Evolutionary conservation across 2,888 invertebrate species (phyloP), one percentile per base, ranked within the genome.

Genomic region (Tromatobia lineatoria): DNA sequence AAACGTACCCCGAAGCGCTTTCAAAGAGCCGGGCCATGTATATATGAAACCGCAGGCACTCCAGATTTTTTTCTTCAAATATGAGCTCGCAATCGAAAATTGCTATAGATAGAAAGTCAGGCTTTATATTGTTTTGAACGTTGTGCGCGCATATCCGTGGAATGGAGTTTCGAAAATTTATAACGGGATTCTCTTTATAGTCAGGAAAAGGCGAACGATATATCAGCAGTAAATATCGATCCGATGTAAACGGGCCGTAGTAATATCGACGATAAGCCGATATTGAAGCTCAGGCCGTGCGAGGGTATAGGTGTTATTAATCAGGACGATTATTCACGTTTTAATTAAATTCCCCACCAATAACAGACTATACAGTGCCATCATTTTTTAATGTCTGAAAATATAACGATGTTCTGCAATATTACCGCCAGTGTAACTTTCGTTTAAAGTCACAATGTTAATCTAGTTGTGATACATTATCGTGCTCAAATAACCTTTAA

Each of bases 1-100:
- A 29, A 80, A 59, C 59, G 18, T 76, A 52, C 57, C 70, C 70
- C 71, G 57, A 77, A 76, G 64, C 54, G 71, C 18, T 82, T 66
- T 23, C 34, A 38, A 23, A 20, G 38, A 77, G 71, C 66, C 13
- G 38, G 20, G 50, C n/a, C 29, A 2, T n/a, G 18, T 3, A n/a
- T 50, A 50, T 7, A 18, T 34, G 18, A 13, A 11, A 15, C 76
- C 61, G n/a, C n/a, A 34, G 34, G 76, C 64, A 34, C 20, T 38
- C 7, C 47, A 20, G 42, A 18, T 23, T 61, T 45, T 77, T 77
- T 71, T 59, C 23, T 20, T 52, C 23, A 74, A 69, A n/a, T 13
- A 18, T 25, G 15, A 23, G 34, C 15, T 66, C 20, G 64, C 69
- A 52, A 70, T 70, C 52, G 15, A 61, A n/a, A 45, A 52, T 59